Evolutionary conservation across 2,888 invertebrate species (phyloP), one percentile per base, ranked within the genome.

Genomic region (Liodrosophila aerea): DNA sequence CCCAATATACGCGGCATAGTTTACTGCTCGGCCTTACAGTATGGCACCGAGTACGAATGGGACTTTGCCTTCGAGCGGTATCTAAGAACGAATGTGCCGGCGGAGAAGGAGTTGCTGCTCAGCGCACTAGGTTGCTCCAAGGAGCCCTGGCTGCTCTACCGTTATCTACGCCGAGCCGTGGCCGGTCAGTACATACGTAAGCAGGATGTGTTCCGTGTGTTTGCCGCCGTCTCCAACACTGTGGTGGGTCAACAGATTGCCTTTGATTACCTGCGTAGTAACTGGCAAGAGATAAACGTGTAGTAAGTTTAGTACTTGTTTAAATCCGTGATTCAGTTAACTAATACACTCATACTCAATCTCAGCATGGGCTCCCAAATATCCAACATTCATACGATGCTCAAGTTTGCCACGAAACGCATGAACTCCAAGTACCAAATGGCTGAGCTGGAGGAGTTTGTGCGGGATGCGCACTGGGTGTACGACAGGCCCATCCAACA

Each of bases 11-110:
- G 96, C 43, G 92, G 93, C 18, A 93, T 95, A 0, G 95, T 97
- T 0, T 97, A 97, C 89, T 98, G 98, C 86, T 94, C 95, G 1
- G 97, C 96, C 0, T 93, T 98, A 5, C 92, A 93, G 53, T 93
- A 94, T 7, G 98, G 98, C 0, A 95, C 95, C 0, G 94, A 95
- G 69, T 91, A 92, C 0, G 97, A 97, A 87, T 98, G 98, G 98
- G 93, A 95, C 65, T 98, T 97, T 88, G 94, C 95, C 0, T 97
- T 96, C 93, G 92, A 95, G 41, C 92, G 95, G 27, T 97, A 95
- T 87, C 88, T 92, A 31, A 92, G 92, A 2, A 93, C 95, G 1
- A 94, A 94, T 66, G 94, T 96, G 0, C 96, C 96, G 0, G 94
- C 95, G 0, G 97, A 98, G 88, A 93, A 96, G 76, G 94, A 94